Conservation (phyloP, 2,113 vertebrate species). For the Meleagris gallopavo region DNA sequence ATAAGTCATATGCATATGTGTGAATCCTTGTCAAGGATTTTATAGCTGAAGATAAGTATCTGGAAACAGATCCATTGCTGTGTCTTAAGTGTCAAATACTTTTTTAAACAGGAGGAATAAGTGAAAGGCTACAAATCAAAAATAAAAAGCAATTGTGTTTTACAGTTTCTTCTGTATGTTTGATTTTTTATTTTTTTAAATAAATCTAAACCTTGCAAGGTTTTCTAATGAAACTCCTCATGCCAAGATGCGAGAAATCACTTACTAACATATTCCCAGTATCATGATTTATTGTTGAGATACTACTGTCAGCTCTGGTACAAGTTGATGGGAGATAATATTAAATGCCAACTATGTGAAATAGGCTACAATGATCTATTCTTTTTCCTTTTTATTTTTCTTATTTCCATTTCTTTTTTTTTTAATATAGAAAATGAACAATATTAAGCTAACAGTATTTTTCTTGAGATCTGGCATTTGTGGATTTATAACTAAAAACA, state of each 20-base stretch:
- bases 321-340: not conserved
- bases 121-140: not conserved
- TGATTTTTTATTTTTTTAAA: not conserved
- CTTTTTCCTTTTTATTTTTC: not conserved
- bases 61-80: not conserved
- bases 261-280: not conserved
- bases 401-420: not conserved
- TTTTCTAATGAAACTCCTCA: not conserved
- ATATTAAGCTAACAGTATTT: not conserved
- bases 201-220: not conserved
- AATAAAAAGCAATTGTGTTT: not conserved
- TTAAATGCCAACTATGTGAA: not conserved
- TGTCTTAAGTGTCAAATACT: not conserved
- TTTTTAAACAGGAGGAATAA: not conserved
- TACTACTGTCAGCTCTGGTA: not conserved
- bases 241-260: not conserved
- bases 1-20: rapidly evolving
- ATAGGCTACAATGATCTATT: not conserved
- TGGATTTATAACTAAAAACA: not conserved
- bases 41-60: not conserved
- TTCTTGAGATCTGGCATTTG: not conserved
- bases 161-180: not conserved
- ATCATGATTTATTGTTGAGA: not conserved
- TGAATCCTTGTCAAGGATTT: not conserved
- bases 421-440: not conserved